Evolutionary conservation across 1,140 invertebrate species (phyloP).

Genomic region (Diprion similis): DNA sequence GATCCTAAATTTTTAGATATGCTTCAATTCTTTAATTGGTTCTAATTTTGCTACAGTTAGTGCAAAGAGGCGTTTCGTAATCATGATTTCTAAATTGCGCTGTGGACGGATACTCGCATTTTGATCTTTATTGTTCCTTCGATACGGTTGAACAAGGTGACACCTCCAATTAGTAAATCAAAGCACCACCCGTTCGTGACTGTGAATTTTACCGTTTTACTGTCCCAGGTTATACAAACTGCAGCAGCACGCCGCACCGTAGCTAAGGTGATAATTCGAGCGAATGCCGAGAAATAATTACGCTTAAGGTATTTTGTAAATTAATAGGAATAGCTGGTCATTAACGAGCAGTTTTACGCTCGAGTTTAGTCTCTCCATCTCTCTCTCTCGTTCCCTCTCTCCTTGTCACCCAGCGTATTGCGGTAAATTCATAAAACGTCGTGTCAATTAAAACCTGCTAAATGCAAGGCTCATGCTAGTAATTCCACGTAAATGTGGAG

Average conservation of each 20-base stretch:
- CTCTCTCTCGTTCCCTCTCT: neutral
- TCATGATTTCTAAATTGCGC: neutral
- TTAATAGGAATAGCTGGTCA: constrained; percentile 3
- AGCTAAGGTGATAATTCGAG: neutral
- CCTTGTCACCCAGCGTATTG: neutral
- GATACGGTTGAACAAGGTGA: neutral
- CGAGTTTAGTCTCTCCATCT: neutral
- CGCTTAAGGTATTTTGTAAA: constrained; percentile 2
- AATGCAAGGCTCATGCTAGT: neutral
- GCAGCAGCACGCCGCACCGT: neutral
- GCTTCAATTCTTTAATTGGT: neutral
- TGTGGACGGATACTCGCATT: neutral
- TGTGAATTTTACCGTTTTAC: neutral
- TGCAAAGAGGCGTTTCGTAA: neutral
- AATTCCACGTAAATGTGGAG: neutral
- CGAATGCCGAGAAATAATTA: constrained; percentile 5
- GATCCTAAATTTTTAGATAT: neutral
- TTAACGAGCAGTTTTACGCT: neutral
- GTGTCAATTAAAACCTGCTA: constrained; percentile 3
- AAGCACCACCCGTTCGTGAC: neutral
- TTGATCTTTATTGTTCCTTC: neutral
- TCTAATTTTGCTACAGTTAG: neutral
- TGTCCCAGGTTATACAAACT: neutral
- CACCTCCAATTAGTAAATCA: constrained; percentile 5
- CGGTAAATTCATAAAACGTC: constrained; percentile 1